Evolutionary conservation across 2,113 vertebrate genomes (phyloP), one percentile per base, ranked within the genome.

Genomic region (Embiotoca jacksoni): DNA sequence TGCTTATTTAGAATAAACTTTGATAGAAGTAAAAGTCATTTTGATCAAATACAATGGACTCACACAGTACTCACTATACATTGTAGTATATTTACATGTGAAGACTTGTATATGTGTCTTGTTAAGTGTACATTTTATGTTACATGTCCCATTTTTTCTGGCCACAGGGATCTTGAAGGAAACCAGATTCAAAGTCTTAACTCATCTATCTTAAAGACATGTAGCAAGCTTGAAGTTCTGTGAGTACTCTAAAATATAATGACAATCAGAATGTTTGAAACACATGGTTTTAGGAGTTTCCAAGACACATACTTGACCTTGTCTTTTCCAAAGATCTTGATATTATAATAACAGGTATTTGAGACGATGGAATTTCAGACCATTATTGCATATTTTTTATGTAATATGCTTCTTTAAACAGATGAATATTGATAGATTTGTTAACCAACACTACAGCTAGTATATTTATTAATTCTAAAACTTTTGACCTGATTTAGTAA

Each of bases 151-250:
- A 23, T 15, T 35, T 7, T 55, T 60, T 64, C 15, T 79, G 1
- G 33, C 64, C 6, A 47, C 72, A 96, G 95, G 58, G 95, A 96
- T 88, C 92, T 95, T 68, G 94, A 95, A 81, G 93, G 95, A 80
- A 96, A 95, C 70, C 73, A 78, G 16, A 92, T 96, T 65, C 92
- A 95, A 60, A 81, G 75, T 32, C 87, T 96, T 67, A 93, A 87
- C 68, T 92, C 92, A 80, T 94, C 94, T 6, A 94, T 93, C 63
- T 92, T 97, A 54, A 90, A 92, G 80, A 91, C 92, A 0, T 94
- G 95, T 3, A 62, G 88, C 69, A 91, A 83, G 0, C 94, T 96
- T 39, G 91, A 93, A 53, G 95, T 94, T 56, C 84, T 96, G 93
- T 96, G 92, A 96, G 95, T 94, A 90, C 14, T 64, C 66, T 68